These are phyloP conservation scores for Aradophagus sp. DNA, from an alignment of 1,140 invertebrate genomes.

Conservation along the genomic window DNA sequence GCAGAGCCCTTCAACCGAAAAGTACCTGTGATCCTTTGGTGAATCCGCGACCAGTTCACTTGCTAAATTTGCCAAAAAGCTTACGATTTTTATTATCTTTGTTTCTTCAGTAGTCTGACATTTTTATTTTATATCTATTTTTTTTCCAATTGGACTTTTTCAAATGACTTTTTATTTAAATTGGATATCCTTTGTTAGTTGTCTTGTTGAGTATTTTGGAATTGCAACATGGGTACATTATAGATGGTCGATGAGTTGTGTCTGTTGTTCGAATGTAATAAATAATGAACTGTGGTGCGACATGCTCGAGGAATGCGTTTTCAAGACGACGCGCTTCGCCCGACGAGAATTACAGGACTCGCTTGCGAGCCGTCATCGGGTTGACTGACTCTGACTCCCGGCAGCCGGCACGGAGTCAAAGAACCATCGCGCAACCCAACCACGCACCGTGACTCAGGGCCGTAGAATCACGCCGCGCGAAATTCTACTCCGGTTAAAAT, in stretches of 20 bases:
- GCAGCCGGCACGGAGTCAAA: slow-evolving; percentile 63
- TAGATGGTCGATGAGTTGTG: too few relatives aligned
- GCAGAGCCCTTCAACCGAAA: slow-evolving; percentile 37
- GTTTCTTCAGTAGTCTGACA: too few relatives aligned
- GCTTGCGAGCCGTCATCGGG: slow-evolving; percentile 65
- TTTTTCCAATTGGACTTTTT: too few relatives aligned
- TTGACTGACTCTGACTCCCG: slow-evolving; percentile 69
- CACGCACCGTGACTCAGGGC: slow-evolving; percentile 65
- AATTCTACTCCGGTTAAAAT: too few relatives aligned
- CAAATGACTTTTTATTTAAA: too few relatives aligned
- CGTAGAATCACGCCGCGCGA: slow-evolving; percentile 28
- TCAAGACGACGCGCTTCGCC: slow-evolving; percentile 19
- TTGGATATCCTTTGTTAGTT: too few relatives aligned
- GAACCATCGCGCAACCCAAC: slow-evolving; percentile 66
- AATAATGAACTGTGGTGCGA: slow-evolving; percentile 5
- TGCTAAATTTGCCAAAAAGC: not conserved
- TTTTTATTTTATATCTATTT: too few relatives aligned
- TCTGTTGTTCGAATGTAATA: too few relatives aligned
- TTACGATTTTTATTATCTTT: too few relatives aligned
- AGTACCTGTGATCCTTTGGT: slow-evolving; percentile 12
- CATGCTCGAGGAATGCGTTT: slow-evolving; percentile 29
- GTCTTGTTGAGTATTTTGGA: too few relatives aligned
- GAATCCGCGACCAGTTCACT: slow-evolving; percentile 15
- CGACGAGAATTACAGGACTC: slow-evolving; percentile 37
- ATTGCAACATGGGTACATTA: too few relatives aligned